Conservation (phyloP, 1,140 invertebrate species). For the Heterodera schachtii region DNA sequence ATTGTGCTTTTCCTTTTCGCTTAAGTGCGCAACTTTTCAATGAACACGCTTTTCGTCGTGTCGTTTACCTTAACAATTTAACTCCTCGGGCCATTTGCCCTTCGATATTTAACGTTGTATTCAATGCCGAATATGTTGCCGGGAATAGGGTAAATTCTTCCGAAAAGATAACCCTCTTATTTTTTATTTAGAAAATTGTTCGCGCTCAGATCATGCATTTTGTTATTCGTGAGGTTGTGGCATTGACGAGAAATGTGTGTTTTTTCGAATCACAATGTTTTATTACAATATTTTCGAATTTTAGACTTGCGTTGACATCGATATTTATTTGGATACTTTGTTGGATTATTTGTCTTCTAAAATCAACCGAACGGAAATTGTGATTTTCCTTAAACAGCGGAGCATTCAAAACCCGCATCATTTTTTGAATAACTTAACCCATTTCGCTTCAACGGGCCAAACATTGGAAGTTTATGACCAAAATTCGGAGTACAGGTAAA, state of each 20-base stretch:
- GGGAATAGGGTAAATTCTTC: not conserved
- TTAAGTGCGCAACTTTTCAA: not conserved
- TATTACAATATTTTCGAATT: slow-evolving; percentile 3
- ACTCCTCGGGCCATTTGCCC: slow-evolving; percentile 41
- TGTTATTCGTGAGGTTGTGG: slow-evolving; percentile 35
- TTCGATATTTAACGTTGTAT: slow-evolving; percentile 29
- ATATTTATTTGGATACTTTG: slow-evolving; percentile 31
- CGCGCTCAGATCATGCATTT: slow-evolving; percentile 33
- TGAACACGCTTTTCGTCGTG: slow-evolving; percentile 33
- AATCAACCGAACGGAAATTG: slow-evolving; percentile 34
- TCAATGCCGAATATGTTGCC: slow-evolving; percentile 37
- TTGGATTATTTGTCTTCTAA: slow-evolving; percentile 30
- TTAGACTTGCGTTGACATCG: slow-evolving; percentile 37
- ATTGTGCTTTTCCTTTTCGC: too few species aligned
- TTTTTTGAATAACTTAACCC: slow-evolving; percentile 39
- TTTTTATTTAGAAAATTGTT: slow-evolving; percentile 29
- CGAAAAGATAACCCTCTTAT: not conserved
- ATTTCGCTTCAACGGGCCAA: slow-evolving; percentile 38
- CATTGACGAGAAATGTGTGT: slow-evolving; percentile 38
- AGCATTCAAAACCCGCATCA: slow-evolving; percentile 42
- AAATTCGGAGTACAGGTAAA: slow-evolving; percentile 43
- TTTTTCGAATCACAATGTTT: not conserved
- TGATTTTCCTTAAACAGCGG: slow-evolving; percentile 35
- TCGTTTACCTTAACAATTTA: slow-evolving; percentile 37
- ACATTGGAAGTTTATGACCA: slow-evolving; percentile 40